Percentiles rank a stretch among this genome's conserved stretches.
These are phyloP conservation scores for Nephrotoma guestfalica DNA, from an alignment of 2,888 invertebrate species.

Conservation along the genomic window DNA sequence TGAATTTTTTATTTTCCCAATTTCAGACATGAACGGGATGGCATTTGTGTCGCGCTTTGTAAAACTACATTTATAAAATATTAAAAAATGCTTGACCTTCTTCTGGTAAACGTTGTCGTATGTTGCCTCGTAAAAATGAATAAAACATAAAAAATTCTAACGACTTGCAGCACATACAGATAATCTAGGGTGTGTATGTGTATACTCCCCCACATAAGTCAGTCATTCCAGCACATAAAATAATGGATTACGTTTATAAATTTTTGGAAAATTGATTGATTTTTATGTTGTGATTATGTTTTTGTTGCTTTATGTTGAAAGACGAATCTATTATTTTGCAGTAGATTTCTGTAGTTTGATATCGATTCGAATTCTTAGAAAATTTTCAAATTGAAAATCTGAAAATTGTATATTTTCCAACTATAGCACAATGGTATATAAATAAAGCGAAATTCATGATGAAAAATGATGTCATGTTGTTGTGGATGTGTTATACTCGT, in stretches of 20 bases:
- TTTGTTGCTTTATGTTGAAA: background rate
- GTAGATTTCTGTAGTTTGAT: background rate
- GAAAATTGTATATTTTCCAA: background rate
- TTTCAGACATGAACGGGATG: background rate
- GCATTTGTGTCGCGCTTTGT: background rate
- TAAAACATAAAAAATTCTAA: background rate
- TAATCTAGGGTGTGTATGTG: background rate
- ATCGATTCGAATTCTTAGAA: background rate
- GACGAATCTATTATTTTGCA: background rate
- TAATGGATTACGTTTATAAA: background rate
- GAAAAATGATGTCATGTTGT: background rate
- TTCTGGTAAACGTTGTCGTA: background rate
- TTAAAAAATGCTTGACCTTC: background rate
- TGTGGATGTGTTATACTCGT: background rate
- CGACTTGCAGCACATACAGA: background rate
- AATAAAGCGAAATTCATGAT: background rate
- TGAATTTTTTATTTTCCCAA: background rate
- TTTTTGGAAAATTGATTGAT: background rate
- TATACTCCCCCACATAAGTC: background rate
- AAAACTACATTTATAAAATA: background rate
- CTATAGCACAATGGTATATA: background rate
- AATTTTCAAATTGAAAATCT: background rate
- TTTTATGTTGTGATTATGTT: background rate
- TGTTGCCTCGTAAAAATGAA: background rate
- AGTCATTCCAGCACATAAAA: background rate